Base-by-base conservation (phyloP, 2,797 vertebrate species). In the Cyclopterus lumpus region DNA sequence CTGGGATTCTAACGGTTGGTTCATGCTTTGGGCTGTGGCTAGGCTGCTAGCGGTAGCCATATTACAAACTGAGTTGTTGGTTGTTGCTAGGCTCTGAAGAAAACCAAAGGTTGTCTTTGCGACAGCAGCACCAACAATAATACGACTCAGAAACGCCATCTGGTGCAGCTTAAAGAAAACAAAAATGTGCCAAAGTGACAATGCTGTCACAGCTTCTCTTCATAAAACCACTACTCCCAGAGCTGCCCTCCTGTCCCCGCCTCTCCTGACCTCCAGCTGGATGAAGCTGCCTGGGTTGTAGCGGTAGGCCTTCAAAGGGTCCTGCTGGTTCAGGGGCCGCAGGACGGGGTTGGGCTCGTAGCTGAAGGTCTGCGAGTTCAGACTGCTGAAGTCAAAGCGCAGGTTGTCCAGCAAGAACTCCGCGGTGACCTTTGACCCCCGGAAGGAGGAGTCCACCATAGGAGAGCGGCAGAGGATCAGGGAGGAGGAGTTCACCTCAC, bases 251-350 rank as follows among this genome's bases (percentile, higher is more conserved):
- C 46, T 9, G 22, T 22, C 46, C 22, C 7, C 9, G 40, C 6
- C 7, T 49, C 8, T 70, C 28, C 16, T 86, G 28, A 99, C 98
- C 97, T 99, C 98, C 62, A 99, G 97, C 57, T 97, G 97, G 68
- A 99, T 97, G 92, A 99, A 97, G 6, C 97, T 99, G 73, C 97
- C 97, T 0, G 97, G 98, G 87, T 99, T 99, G 94, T 99, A 97
- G 61, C 96, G 96, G 91, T 97, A 99, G 0, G 96, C 96, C 55
- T 94, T 94, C 67, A 89, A 90, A 10, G 95, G 95, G 67, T 99
- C 96, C 70, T 96, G 96, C 0, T 95, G 93, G 86, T 97, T 99
- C 68, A 99, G 85, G 0, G 91, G 93, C n/a, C 88, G 93, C 71
- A 99, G 93, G 26, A 86, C 75, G 2, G 98, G 97, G 86, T 99